Base-by-base conservation (phyloP, 2,797 vertebrate genomes). In the Enteromius afrohamiltoni region DNA sequence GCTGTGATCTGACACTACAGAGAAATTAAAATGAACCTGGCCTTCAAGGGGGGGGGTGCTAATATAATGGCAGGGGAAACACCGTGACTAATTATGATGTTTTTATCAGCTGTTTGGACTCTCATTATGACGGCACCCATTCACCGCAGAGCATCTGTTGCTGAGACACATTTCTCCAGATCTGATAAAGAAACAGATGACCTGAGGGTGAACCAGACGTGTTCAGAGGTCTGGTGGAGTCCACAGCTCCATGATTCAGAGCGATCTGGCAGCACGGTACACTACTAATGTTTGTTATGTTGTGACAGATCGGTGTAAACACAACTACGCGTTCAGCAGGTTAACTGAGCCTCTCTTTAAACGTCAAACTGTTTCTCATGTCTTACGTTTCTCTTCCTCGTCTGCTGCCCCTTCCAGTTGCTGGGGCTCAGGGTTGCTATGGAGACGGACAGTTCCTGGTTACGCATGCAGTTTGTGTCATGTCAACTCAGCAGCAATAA, bases 401-500 rank as follows among this genome's bases (percentile, higher is more conserved):
- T 6, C 69, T 16, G 68, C 70, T 26, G 26, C 55, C 42, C 17
- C 42, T 74, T 60, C 31, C 55, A 47, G 67, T 86, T 83, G 34
- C 55, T 6, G 0, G 79, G n/a, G 62, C 26, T 10, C 34, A 16
- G 17, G 23, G 77, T 85, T 86, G 70, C 83, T 51, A 74, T 84
- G 49, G 88, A 62, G 78, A 86, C 34, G 3, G 31, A 6, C 42
- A 67, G 84, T 83, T 86, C 64, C 84, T 84, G 45, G 84, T 67
- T 70, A 85, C 42, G 67, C 83, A 82, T 60, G 86, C 58, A 69
- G 45, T 78, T 78, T 37, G 45, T 64, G 23, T 65, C 75, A 70
- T 53, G 49, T 79, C 78, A 83, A 49, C 80, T 29, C 29, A 37
- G 53, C 67, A 53, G 37, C 53, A 82, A 79, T 40, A 67, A 84